Percentiles rank a stretch among this genome's conserved stretches.
phyloP scores from a whole-genome alignment of 2,888 invertebrate genomes.

The Agrotis clavis region DNA sequence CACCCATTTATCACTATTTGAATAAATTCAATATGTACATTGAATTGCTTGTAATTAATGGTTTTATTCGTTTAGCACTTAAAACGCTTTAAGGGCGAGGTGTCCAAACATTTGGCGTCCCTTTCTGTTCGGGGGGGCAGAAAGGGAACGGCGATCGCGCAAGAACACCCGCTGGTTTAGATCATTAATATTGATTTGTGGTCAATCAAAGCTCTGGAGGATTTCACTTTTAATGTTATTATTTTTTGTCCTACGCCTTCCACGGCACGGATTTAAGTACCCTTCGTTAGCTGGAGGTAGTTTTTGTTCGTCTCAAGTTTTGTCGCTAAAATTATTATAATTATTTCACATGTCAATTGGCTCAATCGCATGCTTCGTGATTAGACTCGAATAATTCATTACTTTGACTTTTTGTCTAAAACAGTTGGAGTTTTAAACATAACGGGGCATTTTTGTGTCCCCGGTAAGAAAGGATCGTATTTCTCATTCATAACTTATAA shows the following conservation, averaged over 20 bases:
- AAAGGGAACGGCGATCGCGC: slow-evolving; percentile 74
- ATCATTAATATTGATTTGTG: slow-evolving; percentile 92
- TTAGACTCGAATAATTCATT: slow-evolving; percentile 19
- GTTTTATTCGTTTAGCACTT: slow-evolving; percentile 91
- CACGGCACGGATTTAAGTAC: slow-evolving; percentile 64
- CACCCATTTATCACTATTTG: slow-evolving; percentile 90
- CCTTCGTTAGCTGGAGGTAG: slow-evolving; percentile 74
- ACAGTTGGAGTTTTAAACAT: not conserved
- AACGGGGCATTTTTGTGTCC: slow-evolving; percentile 19
- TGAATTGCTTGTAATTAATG: slow-evolving; percentile 91
- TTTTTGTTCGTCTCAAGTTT: slow-evolving; percentile 66
- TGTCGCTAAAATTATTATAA: slow-evolving; percentile 60
- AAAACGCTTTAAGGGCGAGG: slow-evolving; percentile 90
- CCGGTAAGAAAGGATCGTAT: not conserved
- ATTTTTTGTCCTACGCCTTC: slow-evolving; percentile 79
- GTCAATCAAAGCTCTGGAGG: slow-evolving; percentile 90
- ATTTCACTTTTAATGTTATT: slow-evolving; percentile 90
- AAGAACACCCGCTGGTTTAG: slow-evolving; percentile 88
- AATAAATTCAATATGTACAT: slow-evolving; percentile 92
- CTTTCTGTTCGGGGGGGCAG: slow-evolving; percentile 68
- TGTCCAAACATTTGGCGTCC: slow-evolving; percentile 87
- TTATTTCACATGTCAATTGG: slow-evolving; percentile 59
- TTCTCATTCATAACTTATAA: not conserved
- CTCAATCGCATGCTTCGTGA: slow-evolving; percentile 38
- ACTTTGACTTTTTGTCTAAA: slow-evolving; percentile 1